Evolutionary conservation across 2,888 invertebrate genomes (phyloP).

Genomic region (Melitaea athalia): DNA sequence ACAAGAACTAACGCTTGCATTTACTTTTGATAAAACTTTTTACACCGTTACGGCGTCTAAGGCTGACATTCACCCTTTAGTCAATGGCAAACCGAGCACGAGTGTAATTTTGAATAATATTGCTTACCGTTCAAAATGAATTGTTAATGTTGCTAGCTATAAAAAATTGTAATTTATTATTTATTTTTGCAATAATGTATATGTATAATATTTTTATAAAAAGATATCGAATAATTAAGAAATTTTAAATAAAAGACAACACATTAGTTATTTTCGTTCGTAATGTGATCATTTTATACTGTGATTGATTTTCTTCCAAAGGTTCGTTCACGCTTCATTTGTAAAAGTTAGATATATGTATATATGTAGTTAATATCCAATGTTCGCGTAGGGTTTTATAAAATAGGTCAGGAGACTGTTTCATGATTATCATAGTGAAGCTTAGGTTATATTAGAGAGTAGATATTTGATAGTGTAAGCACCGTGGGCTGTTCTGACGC

Average conservation of each 20-base stretch:
- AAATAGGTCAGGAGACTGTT: conserved; percentile 43
- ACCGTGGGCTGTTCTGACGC: conserved; percentile 27
- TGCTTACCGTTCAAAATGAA: conserved; percentile 72
- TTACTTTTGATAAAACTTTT: conserved; percentile 63
- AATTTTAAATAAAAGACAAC: conserved; percentile 45
- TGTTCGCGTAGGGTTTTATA: conserved; percentile 44
- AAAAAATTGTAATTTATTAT: conserved; percentile 61
- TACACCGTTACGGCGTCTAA: conserved; percentile 50
- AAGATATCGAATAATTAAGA: conserved; percentile 65
- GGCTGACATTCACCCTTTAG: conserved; percentile 31
- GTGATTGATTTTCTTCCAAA: conserved; percentile 64
- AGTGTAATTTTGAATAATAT: conserved; percentile 67
- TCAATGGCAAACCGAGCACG: conserved; percentile 61
- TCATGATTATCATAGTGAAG: conserved; percentile 31
- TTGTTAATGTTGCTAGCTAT: conserved; percentile 76
- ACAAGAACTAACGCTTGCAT: conserved; percentile 61
- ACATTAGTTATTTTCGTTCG: conserved; percentile 49
- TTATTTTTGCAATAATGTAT: conserved; percentile 63
- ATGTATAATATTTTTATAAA: conserved; percentile 66
- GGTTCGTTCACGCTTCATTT: conserved; percentile 45
- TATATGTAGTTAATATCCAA: conserved; percentile 32
- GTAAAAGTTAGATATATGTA: conserved; percentile 41
- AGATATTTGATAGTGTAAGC: conserved; percentile 25
- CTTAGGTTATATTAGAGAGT: conserved; percentile 32
- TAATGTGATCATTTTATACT: conserved; percentile 66